Percentiles rank a stretch among this genome's conserved stretches.
These are phyloP conservation scores for Antigone vipio DNA, from an alignment of 2,113 vertebrate species.

Conservation along the genomic window DNA sequence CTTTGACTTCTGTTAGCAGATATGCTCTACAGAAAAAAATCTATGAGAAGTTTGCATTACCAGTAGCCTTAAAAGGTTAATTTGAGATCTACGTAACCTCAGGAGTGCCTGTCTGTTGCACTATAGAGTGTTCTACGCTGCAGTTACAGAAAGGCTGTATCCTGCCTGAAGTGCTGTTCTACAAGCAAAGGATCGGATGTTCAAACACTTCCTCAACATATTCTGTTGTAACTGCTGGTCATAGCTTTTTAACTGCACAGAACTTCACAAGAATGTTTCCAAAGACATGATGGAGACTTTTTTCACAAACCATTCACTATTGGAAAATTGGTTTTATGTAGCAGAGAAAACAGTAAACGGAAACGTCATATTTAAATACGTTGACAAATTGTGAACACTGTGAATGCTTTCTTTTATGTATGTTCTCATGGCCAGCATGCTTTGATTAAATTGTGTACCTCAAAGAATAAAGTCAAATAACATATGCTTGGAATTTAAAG, in stretches of 20 bases:
- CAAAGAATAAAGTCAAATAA: not conserved
- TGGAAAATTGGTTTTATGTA: not conserved
- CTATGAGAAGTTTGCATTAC: not conserved
- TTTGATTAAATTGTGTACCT: not conserved
- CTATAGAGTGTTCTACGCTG: not conserved
- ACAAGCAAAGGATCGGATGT: not conserved
- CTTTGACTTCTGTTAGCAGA: not conserved
- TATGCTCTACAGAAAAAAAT: not conserved
- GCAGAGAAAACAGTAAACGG: not conserved
- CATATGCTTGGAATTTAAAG: not conserved
- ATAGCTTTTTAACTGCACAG: not conserved
- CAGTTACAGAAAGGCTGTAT: not conserved
- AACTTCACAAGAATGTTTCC: not conserved
- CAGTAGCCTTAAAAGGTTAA: not conserved
- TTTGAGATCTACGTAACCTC: not conserved
- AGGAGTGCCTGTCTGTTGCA: not conserved
- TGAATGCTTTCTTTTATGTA: not conserved
- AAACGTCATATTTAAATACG: not conserved
- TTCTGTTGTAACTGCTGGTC: not conserved
- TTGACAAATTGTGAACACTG: not conserved
- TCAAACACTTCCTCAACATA: not conserved
- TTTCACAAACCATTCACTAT: not conserved
- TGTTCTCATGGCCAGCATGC: not conserved
- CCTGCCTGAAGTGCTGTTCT: not conserved
- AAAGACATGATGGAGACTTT: not conserved